Evolutionary conservation across 2,888 invertebrate species (phyloP).

Genomic region (Eupithecia exiguata): DNA sequence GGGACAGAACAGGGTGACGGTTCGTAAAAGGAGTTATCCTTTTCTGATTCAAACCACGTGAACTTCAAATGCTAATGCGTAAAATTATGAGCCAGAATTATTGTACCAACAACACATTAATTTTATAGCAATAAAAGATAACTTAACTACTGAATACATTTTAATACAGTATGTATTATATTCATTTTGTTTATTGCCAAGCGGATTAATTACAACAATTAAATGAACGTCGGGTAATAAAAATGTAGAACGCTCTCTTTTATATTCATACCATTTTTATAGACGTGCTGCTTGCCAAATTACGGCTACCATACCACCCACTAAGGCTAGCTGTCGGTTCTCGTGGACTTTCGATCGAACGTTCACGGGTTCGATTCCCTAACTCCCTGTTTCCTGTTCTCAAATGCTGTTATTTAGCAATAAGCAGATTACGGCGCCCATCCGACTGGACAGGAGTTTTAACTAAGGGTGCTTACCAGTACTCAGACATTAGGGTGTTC

Average conservation of each 20-base stretch:
- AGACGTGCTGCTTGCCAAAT: constrained; percentile 22
- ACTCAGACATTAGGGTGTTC: background rate
- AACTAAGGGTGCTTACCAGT: background rate
- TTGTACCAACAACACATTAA: constrained; percentile 9
- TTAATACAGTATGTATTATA: constrained; percentile 63
- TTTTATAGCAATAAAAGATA: constrained; percentile 27
- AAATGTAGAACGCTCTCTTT: constrained; percentile 64
- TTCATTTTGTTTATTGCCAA: constrained; percentile 70
- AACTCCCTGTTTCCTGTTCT: background rate
- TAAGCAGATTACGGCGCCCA: background rate
- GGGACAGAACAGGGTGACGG: background rate
- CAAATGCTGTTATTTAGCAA: background rate
- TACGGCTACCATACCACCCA: constrained; percentile 17
- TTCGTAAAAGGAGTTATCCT: background rate
- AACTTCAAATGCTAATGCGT: background rate
- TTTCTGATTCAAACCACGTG: background rate
- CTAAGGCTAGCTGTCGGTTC: constrained; percentile 4
- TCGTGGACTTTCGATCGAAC: background rate
- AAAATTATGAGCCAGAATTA: background rate
- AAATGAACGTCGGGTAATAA: constrained; percentile 73
- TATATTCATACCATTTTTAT: constrained; percentile 31
- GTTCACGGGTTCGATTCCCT: background rate
- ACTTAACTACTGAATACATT: constrained; percentile 47
- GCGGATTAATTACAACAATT: constrained; percentile 77
- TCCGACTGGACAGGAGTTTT: background rate